These are phyloP conservation scores for Talpa occidentalis DNA, from an alignment of 2,113 vertebrate species.

Conservation along the genomic window DNA sequence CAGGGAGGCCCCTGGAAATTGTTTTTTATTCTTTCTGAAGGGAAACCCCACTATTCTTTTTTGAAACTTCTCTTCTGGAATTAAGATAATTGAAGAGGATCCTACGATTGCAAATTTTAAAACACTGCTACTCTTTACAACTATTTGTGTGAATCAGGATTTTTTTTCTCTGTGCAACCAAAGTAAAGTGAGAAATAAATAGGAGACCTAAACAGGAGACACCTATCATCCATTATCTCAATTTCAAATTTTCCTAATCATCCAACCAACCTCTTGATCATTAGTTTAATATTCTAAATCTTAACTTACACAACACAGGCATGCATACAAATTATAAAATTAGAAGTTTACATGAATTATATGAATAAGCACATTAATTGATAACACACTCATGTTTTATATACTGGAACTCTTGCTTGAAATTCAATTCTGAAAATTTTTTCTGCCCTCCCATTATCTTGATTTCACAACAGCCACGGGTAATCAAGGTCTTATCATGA, in stretches of 20 bases:
- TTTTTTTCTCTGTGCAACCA: background rate
- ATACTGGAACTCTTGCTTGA: background rate
- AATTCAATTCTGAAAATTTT: conserved; percentile 12
- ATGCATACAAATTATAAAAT: background rate
- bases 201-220: background rate
- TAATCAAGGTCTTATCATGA: background rate
- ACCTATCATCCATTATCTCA: background rate
- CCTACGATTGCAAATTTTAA: background rate
- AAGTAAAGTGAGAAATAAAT: background rate
- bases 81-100: background rate
- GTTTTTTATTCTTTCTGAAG: background rate
- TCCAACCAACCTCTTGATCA: background rate
- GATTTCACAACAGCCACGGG: background rate
- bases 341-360: background rate
- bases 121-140: background rate
- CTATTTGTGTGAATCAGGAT: background rate
- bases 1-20: background rate
- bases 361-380: background rate
- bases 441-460: background rate
- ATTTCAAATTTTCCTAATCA: background rate
- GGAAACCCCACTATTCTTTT: background rate
- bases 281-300: background rate
- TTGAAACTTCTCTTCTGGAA: background rate
- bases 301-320: background rate
- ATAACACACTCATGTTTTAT: background rate